Conservation (phyloP, 2,797 vertebrate genomes). For the Muscicapa comitata region DNA sequence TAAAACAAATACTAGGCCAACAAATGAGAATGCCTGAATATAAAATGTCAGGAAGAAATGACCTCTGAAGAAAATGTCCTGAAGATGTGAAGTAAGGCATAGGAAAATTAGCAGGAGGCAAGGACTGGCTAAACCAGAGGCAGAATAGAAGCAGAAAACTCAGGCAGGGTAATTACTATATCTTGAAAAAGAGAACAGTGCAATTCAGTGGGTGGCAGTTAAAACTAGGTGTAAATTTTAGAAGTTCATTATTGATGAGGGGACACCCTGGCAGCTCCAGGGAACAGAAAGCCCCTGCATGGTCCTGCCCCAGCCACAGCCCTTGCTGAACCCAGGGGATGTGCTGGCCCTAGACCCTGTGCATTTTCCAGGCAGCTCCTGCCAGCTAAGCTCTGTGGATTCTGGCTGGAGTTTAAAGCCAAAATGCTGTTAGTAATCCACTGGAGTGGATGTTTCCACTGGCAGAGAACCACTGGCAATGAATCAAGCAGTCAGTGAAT, state of each 20-base stretch:
- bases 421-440: neutral
- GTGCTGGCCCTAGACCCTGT: neutral
- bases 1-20: neutral
- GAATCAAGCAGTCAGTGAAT: slow-evolving; percentile 4
- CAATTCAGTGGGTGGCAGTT: neutral
- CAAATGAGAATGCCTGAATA: neutral
- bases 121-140: neutral
- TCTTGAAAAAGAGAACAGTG: neutral
- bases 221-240: neutral
- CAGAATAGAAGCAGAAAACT: neutral
- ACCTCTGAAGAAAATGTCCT: neutral
- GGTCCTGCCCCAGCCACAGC: rapidly evolving
- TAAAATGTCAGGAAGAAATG: neutral
- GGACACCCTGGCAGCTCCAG: neutral
- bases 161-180: neutral
- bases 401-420: neutral
- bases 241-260: neutral
- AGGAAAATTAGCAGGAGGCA: neutral
- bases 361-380: neutral
- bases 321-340: neutral
- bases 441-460: neutral
- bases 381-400: neutral
- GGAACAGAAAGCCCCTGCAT: neutral
- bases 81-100: neutral
- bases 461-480: neutral